These are phyloP conservation scores for Epinephelus fuscoguttatus DNA, from an alignment of 2,113 vertebrate genomes.

Conservation along the genomic window DNA sequence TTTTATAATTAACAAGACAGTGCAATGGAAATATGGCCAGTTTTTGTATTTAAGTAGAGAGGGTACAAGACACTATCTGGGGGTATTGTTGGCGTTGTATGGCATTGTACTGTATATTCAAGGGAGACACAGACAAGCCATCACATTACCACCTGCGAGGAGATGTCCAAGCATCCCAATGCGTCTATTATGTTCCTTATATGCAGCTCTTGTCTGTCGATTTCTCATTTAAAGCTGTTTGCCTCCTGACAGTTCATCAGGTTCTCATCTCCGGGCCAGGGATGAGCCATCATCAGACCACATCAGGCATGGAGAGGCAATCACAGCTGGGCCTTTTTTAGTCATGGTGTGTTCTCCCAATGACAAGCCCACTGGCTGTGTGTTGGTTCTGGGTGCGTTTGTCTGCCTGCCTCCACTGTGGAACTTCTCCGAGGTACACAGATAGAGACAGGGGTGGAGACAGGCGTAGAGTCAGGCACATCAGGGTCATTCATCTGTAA, in stretches of 20 bases:
- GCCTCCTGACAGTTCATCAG: constrained; percentile 79
- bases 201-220: constrained; percentile 74
- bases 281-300: constrained; percentile 81
- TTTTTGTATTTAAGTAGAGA: constrained; percentile 43
- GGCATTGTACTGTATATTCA: constrained; percentile 34
- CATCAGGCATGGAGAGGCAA: constrained; percentile 85
- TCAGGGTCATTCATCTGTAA: constrained; percentile 77
- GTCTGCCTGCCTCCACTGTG: constrained; percentile 49
- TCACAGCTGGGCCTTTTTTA: constrained; percentile 79
- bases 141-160: constrained; percentile 61
- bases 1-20: constrained; percentile 80
- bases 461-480: constrained; percentile 67
- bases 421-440: constrained; percentile 63
- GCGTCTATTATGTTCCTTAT: constrained; percentile 63
- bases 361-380: constrained; percentile 77
- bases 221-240: constrained; percentile 82
- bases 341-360: constrained; percentile 74
- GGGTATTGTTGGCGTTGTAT: constrained; percentile 19
- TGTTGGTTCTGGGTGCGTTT: constrained; percentile 59
- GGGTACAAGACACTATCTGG: constrained; percentile 24
- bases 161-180: constrained; percentile 52
- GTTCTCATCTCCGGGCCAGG: constrained; percentile 75
- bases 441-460: constrained; percentile 61
- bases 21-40: constrained; percentile 47
- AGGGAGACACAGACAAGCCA: constrained; percentile 50